These are phyloP conservation scores for Calyptommatus sinebrachiatus DNA, from an alignment of 2,113 vertebrate genomes.

Conservation along the genomic window DNA sequence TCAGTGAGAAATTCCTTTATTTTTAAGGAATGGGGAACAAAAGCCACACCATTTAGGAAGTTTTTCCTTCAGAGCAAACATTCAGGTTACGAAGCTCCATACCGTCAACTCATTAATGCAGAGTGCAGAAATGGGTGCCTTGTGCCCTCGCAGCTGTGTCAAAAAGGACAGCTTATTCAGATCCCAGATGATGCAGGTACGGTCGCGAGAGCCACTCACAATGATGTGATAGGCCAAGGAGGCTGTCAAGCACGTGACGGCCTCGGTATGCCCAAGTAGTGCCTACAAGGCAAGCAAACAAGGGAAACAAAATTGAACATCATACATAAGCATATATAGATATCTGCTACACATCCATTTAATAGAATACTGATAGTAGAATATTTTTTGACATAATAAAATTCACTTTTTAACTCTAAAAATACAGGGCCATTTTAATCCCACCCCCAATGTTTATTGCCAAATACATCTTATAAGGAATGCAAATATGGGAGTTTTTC, in stretches of 20 bases:
- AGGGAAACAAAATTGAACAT: not conserved
- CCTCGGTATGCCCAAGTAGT: conserved; percentile 93
- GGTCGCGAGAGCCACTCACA: conserved; percentile 92
- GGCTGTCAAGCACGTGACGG: conserved; percentile 89
- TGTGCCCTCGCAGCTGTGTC: conserved; percentile 93
- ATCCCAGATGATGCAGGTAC: conserved; percentile 98
- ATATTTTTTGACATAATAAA: too few species aligned
- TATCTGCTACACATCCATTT: not conserved
- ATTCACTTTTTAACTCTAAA: too few species aligned
- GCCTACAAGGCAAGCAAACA: conserved; percentile 74
- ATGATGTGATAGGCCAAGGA: conserved; percentile 94
- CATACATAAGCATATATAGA: not conserved
- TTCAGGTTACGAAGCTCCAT: conserved; percentile 37
- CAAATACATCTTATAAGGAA: too few species aligned
- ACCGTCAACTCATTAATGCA: conserved; percentile 98
- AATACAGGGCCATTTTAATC: too few species aligned
- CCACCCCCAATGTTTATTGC: too few species aligned
- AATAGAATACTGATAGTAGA: too few species aligned
- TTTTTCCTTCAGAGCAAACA: not conserved
- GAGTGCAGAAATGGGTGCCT: conserved; percentile 91
- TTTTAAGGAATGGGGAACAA: not conserved
- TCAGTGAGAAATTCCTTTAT: not conserved
- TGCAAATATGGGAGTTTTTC: too few species aligned
- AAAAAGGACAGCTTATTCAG: conserved; percentile 95
- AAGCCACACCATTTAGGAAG: not conserved